Conservation (phyloP, 2,797 vertebrate genomes). For the Microcaecilia unicolor region DNA sequence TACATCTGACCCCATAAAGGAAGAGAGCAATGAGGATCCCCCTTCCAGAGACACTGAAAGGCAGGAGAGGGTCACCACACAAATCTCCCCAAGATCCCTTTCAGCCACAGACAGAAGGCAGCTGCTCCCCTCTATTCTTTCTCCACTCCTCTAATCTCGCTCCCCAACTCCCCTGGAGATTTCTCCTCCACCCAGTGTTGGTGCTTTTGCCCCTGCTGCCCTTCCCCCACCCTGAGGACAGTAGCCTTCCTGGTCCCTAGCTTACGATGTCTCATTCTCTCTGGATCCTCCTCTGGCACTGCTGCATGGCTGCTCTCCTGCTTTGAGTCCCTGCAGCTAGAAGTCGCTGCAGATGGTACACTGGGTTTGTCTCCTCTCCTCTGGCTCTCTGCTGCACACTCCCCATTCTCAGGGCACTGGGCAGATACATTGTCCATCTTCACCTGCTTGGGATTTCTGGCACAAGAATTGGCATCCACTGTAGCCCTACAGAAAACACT, state of each 20-base stretch:
- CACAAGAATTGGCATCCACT: constrained; percentile 66
- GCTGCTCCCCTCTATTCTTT: too few species aligned
- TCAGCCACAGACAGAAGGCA: too few species aligned
- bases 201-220: fast-evolving
- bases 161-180: neutral
- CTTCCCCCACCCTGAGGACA: fast-evolving
- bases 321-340: constrained; percentile 51
- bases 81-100: too few species aligned
- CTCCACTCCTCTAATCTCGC: too few species aligned
- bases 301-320: constrained; percentile 51
- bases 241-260: constrained; percentile 25
- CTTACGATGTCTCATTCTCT: constrained; percentile 96
- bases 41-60: too few species aligned
- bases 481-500: constrained; percentile 67
- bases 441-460: constrained; percentile 66
- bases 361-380: constrained; percentile 53
- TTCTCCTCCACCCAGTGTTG: too few species aligned
- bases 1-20: neutral
- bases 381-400: constrained; percentile 45
- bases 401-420: constrained; percentile 71
- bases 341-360: constrained; percentile 38
- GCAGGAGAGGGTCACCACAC: too few species aligned
- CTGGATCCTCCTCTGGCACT: constrained; percentile 77
- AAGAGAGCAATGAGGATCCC: too few species aligned
- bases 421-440: constrained; percentile 69